phyloP scores from a whole-genome alignment of 2,797 vertebrate genomes.

The Echiichthys vipera region DNA sequence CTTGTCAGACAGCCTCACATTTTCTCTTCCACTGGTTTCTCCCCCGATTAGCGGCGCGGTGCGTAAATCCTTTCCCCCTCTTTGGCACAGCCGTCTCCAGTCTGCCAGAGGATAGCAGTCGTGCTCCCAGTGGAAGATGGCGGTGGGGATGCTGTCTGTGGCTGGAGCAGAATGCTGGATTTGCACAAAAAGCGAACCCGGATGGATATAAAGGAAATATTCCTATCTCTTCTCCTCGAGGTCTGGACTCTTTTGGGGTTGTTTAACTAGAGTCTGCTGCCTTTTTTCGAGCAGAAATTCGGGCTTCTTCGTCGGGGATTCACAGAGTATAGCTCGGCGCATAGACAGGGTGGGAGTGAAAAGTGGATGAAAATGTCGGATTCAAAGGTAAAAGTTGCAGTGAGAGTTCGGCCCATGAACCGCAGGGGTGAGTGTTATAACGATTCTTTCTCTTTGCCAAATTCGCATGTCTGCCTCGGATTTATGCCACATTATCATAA shows the following conservation, averaged over 20 bases:
- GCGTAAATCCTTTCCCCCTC: conserved; percentile 54
- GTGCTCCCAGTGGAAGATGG: conserved; percentile 89
- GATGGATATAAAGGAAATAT: conserved; percentile 64
- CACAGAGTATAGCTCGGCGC: conserved; percentile 66
- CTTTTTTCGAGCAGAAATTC: conserved; percentile 45
- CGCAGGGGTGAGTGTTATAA: conserved; percentile 89
- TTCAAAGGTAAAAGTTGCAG: conserved; percentile 98
- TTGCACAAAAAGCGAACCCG: conserved; percentile 54
- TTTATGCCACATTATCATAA: conserved; percentile 53
- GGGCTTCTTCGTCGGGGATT: conserved; percentile 58
- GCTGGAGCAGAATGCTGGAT: conserved; percentile 71
- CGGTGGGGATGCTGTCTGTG: conserved; percentile 85
- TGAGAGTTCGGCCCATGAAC: conserved; percentile 98
- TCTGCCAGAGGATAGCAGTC: conserved; percentile 73
- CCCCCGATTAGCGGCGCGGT: conserved; percentile 46
- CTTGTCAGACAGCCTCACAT: conserved; percentile 20
- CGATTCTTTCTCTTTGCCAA: conserved; percentile 3
- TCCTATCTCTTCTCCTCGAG: conserved; percentile 39
- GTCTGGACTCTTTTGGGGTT: conserved; percentile 54
- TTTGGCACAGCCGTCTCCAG: conserved; percentile 56
- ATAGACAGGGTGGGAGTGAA: conserved; percentile 71
- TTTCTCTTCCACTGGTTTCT: background rate
- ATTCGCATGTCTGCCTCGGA: conserved; percentile 15
- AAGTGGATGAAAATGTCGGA: conserved; percentile 93
- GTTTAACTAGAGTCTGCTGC: conserved; percentile 45